These are phyloP conservation scores for Prionace glauca DNA, from an alignment of 2,797 vertebrate genomes.

Conservation along the genomic window DNA sequence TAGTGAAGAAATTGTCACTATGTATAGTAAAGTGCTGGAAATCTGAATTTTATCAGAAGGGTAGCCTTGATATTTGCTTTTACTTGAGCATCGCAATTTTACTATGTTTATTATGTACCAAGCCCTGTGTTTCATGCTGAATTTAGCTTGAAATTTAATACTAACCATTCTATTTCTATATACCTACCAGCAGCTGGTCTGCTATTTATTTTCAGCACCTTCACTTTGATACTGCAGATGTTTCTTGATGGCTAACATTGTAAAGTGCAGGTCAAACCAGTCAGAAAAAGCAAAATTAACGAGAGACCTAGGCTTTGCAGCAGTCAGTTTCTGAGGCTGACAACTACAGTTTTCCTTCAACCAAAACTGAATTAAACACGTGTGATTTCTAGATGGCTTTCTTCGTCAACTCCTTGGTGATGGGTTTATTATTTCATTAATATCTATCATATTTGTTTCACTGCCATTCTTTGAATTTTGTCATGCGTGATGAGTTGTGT, in stretches of 20 bases:
- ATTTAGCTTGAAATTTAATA: slow-evolving; percentile 18
- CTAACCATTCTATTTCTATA: background rate
- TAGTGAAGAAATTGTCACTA: background rate
- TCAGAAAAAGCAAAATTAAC: background rate
- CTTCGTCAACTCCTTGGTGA: background rate
- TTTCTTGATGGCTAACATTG: slow-evolving; percentile 25
- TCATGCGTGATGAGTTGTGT: background rate
- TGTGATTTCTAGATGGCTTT: background rate
- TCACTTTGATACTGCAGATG: background rate
- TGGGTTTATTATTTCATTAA: background rate
- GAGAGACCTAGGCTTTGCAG: background rate
- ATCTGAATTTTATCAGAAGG: background rate
- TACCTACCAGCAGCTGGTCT: background rate
- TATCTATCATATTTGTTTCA: background rate
- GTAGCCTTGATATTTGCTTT: background rate
- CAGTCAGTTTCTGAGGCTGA: background rate
- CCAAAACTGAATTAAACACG: background rate
- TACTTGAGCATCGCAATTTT: background rate
- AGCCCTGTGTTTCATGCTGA: background rate
- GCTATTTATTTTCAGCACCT: background rate
- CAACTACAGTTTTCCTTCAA: background rate
- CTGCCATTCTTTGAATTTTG: background rate
- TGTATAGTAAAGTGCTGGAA: background rate
- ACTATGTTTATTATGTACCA: background rate
- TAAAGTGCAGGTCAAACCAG: background rate